A percentile compares a stretch with the other conserved stretches of the same genome.
Conservation (phyloP, 2,888 invertebrate species). For the Allophyes oxyacanthae region DNA sequence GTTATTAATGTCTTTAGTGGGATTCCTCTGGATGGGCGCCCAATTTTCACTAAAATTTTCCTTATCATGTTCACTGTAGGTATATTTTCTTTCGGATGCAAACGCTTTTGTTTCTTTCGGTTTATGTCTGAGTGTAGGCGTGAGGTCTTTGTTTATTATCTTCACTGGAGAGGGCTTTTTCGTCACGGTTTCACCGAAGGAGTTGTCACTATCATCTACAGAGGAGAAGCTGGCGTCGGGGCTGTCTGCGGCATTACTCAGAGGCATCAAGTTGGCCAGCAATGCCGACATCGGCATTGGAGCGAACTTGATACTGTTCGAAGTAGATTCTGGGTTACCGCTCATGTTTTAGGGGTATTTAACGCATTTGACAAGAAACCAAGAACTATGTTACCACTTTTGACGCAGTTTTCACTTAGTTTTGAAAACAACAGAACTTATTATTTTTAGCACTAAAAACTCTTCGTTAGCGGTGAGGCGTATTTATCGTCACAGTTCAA, state of each 20-base stretch:
- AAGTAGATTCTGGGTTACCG: slow-evolving; percentile 77
- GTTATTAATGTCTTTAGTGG: slow-evolving; percentile 64
- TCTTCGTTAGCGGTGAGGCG: too few species aligned
- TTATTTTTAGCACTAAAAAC: too few species aligned
- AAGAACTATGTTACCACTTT: slow-evolving; percentile 13
- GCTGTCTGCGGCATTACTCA: slow-evolving; percentile 69
- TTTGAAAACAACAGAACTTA: not conserved
- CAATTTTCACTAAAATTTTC: slow-evolving; percentile 69
- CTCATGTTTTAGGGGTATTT: slow-evolving; percentile 63
- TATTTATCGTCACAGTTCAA: too few species aligned
- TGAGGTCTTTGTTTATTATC: slow-evolving; percentile 64
- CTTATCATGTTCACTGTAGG: slow-evolving; percentile 67
- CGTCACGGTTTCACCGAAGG: slow-evolving; percentile 69
- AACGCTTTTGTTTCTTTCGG: slow-evolving; percentile 67
- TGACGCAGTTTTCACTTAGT: slow-evolving; percentile 11
- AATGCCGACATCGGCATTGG: slow-evolving; percentile 86
- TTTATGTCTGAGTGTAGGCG: slow-evolving; percentile 67
- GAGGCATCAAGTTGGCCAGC: slow-evolving; percentile 78
- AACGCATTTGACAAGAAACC: slow-evolving; percentile 32
- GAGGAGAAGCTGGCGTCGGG: slow-evolving; percentile 74
- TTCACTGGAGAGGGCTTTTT: slow-evolving; percentile 62
- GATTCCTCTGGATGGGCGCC: slow-evolving; percentile 65
- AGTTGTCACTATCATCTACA: slow-evolving; percentile 78
- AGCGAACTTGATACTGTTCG: slow-evolving; percentile 81
- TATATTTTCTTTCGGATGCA: slow-evolving; percentile 73